Evolutionary conservation across 2,888 invertebrate genomes (phyloP), one percentile per base, ranked within the genome.

Genomic region (Oxyteleia sp.): DNA sequence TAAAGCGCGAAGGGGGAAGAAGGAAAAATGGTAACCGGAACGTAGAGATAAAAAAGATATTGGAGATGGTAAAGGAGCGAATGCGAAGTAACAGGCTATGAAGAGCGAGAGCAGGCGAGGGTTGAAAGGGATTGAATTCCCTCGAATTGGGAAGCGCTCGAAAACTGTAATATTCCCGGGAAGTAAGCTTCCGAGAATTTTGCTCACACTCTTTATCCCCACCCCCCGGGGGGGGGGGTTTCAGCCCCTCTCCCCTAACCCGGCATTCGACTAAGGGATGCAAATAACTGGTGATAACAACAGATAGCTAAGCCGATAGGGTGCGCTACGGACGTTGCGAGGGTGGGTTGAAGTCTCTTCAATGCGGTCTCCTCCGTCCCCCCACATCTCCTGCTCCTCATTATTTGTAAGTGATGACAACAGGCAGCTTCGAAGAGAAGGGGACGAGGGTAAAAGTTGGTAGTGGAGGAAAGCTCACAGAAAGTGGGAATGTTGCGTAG

Each of bases 281-380:
- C 91, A 92, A 92, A 92, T 92, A 92, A 92, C 92, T 90, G 92
- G 91, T 90, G 92, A 92, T 92, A 92, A 92, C 92, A 91, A 91
- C 91, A 91, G 92, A 92, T 92, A 92, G 91, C 91, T 92, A 89
- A 82, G 88, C 86, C 69, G 84, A 66, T 87, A 89, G 90, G 89
- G 91, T 90, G 91, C 90, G 91, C 91, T 89, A 91, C 90, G 91
- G 88, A 89, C 88, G 90, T 88, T 90, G 88, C 90, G 89, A 89
- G 91, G 91, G 91, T 91, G 92, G 90, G 90, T 91, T 75, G 47
- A 75, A 80, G 66, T 80, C 80, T 72, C 72, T 72, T 81, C 49
- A 61, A 76, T 66, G 43, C 72, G 5, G 18, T 41, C 64, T 38
- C 64, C 59, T 51, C 55, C 49, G 13, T 3, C 71, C 49, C 63